Base-by-base conservation (phyloP, 2,888 invertebrate genomes). In the Harmothoe impar region DNA sequence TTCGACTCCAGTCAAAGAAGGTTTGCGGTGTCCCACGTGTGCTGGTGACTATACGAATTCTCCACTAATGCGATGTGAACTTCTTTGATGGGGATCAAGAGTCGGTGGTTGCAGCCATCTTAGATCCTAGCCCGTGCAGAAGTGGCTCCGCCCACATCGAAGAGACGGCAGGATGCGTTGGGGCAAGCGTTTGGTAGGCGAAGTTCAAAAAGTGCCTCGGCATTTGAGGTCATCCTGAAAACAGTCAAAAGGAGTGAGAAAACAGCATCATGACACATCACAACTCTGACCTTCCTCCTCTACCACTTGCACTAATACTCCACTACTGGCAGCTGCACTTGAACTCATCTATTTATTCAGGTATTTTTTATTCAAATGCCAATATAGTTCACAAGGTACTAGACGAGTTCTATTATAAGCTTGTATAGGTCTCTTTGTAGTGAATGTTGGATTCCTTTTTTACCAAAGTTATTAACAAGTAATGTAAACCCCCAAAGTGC, bases 31-130 rank as follows among this genome's bases (percentile, higher is more conserved):
- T 62, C 62, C 62, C n/a, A 20, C n/a, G 62, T n/a, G 62, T n/a
- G 62, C 43, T 43, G 43, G n/a, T 20, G 62, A 20, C 62, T 62
- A n/a, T 62, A 62, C 0, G 62, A 43, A 5, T 62, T 33, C 81
- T 81, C 81, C 43, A 35, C 33, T 43, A 81, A 33, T 43, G 43
- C 43, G 0, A 81, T 81, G 81, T 81, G 35, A 81, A 81, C 81
- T 33, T 33, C 81, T 81, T 81, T 81, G 81, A 81, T 81, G 15
- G 81, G 35, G 81, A 81, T 81, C 81, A 81, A 81, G 81, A 33
- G 81, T 15, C 77, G 77, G 31, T 20, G 29, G 62, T 5, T n/a
- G 25, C 25, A 1, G 77, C 77, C 77, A 25, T 20, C 29, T 77
- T 25, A 17, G 29, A 31, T 77, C 31, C 31, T 15, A 5, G 77